These are phyloP conservation scores for Melangyna quadrimaculata DNA, from an alignment of 2,888 invertebrate genomes.

Conservation along the genomic window DNA sequence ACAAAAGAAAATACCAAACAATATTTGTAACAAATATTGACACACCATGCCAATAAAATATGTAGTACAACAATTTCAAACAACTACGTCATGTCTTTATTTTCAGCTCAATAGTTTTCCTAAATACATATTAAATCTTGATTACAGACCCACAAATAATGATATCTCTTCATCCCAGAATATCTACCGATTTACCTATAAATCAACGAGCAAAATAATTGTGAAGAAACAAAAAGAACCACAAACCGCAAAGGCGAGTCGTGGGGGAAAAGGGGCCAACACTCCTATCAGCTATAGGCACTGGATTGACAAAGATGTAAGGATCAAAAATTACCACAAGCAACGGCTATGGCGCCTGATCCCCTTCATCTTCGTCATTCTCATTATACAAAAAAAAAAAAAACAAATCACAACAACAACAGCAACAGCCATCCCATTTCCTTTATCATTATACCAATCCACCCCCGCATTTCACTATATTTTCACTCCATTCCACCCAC, in stretches of 20 bases:
- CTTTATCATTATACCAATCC: not conserved
- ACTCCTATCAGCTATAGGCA: not conserved
- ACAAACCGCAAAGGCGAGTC: not conserved
- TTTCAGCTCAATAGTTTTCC: slow-evolving; percentile 58
- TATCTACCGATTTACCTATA: too few species aligned
- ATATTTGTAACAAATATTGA: not conserved
- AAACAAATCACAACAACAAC: not conserved
- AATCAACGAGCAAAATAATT: slow-evolving; percentile 8
- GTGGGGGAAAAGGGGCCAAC: too few species aligned
- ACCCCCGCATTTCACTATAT: not conserved
- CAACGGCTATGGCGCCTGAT: slow-evolving; percentile 1
- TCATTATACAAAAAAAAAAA: not conserved
- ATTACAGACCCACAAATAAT: slow-evolving; percentile 9
- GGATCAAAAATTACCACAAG: slow-evolving; percentile 1
- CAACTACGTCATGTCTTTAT: slow-evolving; percentile 33
- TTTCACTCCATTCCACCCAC: not conserved
- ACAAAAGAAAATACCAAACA: not conserved
- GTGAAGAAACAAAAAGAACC: slow-evolving; percentile 15
- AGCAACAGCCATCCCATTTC: not conserved
- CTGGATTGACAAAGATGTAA: not conserved
- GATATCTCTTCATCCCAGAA: slow-evolving; percentile 2
- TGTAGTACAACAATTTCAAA: slow-evolving; percentile 4
- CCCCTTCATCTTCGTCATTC: not conserved
- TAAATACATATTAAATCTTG: slow-evolving; percentile 48
- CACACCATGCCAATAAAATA: slow-evolving; percentile 28